Evolutionary conservation across 2,888 invertebrate species (phyloP).

Genomic region (Ornithoptera priamus): DNA sequence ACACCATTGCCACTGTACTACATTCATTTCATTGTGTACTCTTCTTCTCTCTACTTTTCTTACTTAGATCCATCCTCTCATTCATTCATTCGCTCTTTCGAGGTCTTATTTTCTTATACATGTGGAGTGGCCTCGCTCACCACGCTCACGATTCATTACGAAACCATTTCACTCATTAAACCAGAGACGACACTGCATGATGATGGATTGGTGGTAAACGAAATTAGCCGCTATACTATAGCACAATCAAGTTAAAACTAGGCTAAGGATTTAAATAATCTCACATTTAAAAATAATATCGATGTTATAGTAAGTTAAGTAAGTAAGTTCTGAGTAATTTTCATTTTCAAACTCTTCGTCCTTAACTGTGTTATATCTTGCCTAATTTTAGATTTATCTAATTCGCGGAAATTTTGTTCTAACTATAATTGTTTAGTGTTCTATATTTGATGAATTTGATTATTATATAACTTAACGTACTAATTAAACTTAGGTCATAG

Average conservation of each 20-base stretch:
- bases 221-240: constrained; percentile 1
- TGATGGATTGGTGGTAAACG: constrained; percentile 1
- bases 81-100: too few species aligned
- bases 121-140: not conserved
- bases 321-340: not conserved
- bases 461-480: not conserved
- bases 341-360: not conserved
- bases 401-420: not conserved
- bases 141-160: not conserved
- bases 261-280: not conserved
- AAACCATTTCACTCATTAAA: not conserved
- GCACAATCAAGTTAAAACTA: not conserved
- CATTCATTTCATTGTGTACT: not conserved
- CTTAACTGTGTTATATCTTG: constrained; percentile 2
- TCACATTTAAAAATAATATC: not conserved
- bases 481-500: not conserved
- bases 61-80: too few species aligned
- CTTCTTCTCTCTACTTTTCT: not conserved
- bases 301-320: not conserved
- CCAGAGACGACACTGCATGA: not conserved
- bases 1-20: not conserved
- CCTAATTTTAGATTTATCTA: not conserved
- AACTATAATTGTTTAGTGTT: not conserved
- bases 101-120: too few species aligned
- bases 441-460: not conserved